Evolutionary conservation across 1,140 invertebrate species (phyloP).

Genomic region (Rhopalosiphum maidis): DNA sequence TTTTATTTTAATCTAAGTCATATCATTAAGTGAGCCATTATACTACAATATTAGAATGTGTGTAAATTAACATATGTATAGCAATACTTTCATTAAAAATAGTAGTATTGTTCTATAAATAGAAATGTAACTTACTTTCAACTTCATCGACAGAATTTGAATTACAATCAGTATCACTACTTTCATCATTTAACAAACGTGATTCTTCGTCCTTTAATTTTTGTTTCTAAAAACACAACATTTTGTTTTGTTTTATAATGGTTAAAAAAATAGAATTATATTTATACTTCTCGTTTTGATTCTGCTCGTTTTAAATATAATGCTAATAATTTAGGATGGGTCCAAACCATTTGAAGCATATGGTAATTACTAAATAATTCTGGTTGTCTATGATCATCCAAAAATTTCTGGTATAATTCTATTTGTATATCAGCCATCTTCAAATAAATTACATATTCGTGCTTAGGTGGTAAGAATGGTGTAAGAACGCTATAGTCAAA

Average conservation of each 20-base stretch:
- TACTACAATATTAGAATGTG: too few relatives aligned
- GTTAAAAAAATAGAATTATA: neutral
- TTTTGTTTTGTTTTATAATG: neutral
- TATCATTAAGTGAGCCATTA: too few relatives aligned
- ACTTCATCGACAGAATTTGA: slow-evolving; percentile 48
- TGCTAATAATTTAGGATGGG: slow-evolving; percentile 87
- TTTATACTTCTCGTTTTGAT: slow-evolving; percentile 63
- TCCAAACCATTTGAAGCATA: slow-evolving; percentile 81
- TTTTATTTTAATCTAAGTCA: neutral
- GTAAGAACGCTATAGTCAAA: slow-evolving; percentile 91
- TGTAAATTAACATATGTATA: neutral
- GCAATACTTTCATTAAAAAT: neutral
- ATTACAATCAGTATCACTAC: neutral
- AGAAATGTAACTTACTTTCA: slow-evolving; percentile 58
- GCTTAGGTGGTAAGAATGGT: slow-evolving; percentile 91
- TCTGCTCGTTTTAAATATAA: slow-evolving; percentile 70
- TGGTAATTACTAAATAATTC: slow-evolving; percentile 59
- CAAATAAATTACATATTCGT: slow-evolving; percentile 93
- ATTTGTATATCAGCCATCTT: slow-evolving; percentile 83
- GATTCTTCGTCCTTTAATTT: neutral
- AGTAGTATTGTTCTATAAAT: neutral
- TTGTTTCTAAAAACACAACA: slow-evolving; percentile 33
- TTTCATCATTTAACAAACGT: neutral
- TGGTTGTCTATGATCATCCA: slow-evolving; percentile 63
- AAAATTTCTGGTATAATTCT: slow-evolving; percentile 81